Conservation (phyloP, 2,113 vertebrate species). For the Callospermophilus lateralis region DNA sequence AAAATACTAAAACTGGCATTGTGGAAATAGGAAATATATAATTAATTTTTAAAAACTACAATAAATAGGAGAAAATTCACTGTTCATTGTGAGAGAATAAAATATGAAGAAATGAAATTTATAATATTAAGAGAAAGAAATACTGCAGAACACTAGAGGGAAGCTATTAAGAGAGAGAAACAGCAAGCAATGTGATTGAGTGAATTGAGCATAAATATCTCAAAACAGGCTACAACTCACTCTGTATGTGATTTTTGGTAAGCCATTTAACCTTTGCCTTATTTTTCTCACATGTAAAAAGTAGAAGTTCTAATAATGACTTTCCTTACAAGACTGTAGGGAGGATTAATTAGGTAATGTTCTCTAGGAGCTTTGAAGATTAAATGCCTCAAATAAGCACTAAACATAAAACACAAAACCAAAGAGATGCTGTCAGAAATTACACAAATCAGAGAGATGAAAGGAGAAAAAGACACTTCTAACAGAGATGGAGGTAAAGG, state of each 20-base stretch:
- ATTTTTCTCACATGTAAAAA: slow-evolving; percentile 41
- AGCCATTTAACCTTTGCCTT: slow-evolving; percentile 58
- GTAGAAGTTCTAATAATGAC: slow-evolving; percentile 68
- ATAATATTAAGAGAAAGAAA: not conserved
- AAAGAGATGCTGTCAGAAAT: slow-evolving; percentile 67
- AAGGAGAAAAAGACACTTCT: slow-evolving; percentile 10
- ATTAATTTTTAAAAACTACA: not conserved
- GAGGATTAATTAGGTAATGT: slow-evolving; percentile 76
- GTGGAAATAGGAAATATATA: not conserved
- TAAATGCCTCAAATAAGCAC: slow-evolving; percentile 65
- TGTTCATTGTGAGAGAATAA: not conserved
- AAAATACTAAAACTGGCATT: not conserved
- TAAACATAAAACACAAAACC: slow-evolving; percentile 68
- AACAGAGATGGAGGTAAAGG: slow-evolving; percentile 14
- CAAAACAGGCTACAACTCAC: not conserved
- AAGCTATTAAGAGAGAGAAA: not conserved
- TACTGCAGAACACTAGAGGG: not conserved
- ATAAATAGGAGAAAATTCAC: not conserved
- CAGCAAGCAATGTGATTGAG: accelerated
- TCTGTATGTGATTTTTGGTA: not conserved
- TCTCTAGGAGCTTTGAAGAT: slow-evolving; percentile 71
- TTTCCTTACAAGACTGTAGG: slow-evolving; percentile 55
- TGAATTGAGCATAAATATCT: not conserved
- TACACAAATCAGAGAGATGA: slow-evolving; percentile 50
- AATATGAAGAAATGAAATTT: not conserved